phyloP scores from a whole-genome alignment of 2,888 invertebrate genomes.

The Mellilla xanthometata region DNA sequence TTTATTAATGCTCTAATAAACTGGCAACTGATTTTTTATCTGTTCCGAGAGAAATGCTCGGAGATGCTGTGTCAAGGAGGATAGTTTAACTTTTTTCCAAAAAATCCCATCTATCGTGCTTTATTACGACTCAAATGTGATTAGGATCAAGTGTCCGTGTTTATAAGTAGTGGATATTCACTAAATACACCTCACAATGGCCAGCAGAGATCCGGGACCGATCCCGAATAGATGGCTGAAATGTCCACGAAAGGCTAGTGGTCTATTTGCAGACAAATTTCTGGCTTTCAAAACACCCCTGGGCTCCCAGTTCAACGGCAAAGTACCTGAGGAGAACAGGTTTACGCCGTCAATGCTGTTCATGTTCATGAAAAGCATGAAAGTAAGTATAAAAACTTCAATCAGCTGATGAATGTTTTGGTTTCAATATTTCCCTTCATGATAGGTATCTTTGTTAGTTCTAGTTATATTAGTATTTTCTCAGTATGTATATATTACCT shows the following conservation, averaged over 20 bases:
- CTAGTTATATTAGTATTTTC: too few species aligned
- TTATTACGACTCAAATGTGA: conserved; percentile 21
- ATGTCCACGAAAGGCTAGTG: conserved; percentile 91
- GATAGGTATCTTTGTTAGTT: too few species aligned
- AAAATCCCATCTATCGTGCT: conserved; percentile 10
- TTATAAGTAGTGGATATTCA: conserved; percentile 26
- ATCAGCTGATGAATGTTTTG: conserved; percentile 33
- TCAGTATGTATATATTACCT: too few species aligned
- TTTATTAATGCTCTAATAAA: too few species aligned
- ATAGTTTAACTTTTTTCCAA: conserved; percentile 20
- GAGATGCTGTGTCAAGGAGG: conserved; percentile 34
- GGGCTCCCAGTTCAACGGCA: conserved; percentile 89
- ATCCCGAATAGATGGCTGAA: conserved; percentile 93
- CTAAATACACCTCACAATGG: conserved; percentile 46
- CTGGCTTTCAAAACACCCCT: conserved; percentile 98
- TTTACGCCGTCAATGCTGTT: conserved; percentile 96
- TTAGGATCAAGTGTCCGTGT: conserved; percentile 20
- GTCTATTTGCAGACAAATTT: conserved; percentile 91
- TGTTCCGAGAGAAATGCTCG: conserved; percentile 24
- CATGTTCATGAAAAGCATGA: conserved; percentile 88
- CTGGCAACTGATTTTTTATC: conserved; percentile 16
- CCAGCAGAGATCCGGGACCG: conserved; percentile 79
- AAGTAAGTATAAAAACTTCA: conserved; percentile 74
- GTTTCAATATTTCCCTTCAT: conserved; percentile 6
- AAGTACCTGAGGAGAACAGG: conserved; percentile 91